Evolutionary conservation across 2,113 vertebrate genomes (phyloP).

Genomic region (Brachypodius melanocephalos): DNA sequence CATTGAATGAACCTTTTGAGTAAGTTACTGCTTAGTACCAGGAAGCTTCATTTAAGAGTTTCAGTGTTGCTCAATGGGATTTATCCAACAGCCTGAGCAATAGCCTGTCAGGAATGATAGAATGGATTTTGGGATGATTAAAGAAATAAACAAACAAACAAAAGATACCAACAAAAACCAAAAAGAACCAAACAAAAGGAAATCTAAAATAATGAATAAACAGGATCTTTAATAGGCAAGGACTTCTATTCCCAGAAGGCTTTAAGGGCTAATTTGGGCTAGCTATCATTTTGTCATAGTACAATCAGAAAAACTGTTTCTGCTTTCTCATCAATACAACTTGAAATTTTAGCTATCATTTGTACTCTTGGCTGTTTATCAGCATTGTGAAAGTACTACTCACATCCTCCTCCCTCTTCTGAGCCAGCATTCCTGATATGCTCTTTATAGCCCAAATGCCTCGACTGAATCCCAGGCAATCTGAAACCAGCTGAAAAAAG

Average conservation of each 20-base stretch:
- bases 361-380: not conserved
- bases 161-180: too few species aligned
- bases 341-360: not conserved
- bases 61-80: not conserved
- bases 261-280: not conserved
- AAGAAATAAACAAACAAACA: too few species aligned
- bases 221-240: not conserved
- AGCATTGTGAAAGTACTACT: not conserved
- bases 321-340: not conserved
- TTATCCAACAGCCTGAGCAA: not conserved
- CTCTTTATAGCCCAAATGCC: constrained; percentile 27
- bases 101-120: not conserved
- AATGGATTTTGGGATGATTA: not conserved
- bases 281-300: not conserved
- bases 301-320: not conserved
- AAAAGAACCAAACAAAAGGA: not conserved
- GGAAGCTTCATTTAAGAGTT: not conserved
- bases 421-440: constrained; percentile 11
- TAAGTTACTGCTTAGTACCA: not conserved
- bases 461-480: not conserved
- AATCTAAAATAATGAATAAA: not conserved
- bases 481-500: constrained; percentile 31
- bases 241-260: not conserved
- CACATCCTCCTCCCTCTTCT: not conserved
- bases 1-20: not conserved